Percentiles rank a stretch among this genome's conserved stretches.
Evolutionary conservation across 1,140 invertebrate genomes (phyloP).

Genomic region (Lepidurus packardi): DNA sequence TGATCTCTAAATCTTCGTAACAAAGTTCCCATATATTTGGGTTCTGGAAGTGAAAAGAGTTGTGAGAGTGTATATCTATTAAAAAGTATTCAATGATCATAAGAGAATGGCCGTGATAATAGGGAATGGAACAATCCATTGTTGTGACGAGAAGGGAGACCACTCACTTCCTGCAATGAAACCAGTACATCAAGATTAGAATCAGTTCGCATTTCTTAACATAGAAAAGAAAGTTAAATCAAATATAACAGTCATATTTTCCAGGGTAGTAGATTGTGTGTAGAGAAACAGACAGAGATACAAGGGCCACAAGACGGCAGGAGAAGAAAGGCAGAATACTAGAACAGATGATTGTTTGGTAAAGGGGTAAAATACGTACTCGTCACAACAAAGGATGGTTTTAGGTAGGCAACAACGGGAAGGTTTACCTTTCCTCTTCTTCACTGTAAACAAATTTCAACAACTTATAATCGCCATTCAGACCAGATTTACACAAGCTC

Average conservation of each 20-base stretch:
- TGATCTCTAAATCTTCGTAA: too few relatives aligned
- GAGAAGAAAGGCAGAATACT: not conserved
- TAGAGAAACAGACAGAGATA: not conserved
- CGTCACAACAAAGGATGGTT: slow-evolving; percentile 17
- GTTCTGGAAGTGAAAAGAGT: too few relatives aligned
- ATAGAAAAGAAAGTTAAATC: too few relatives aligned
- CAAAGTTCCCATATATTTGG: too few relatives aligned
- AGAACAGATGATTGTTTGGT: not conserved
- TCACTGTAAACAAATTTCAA: slow-evolving; percentile 22
- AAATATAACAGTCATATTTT: too few relatives aligned
- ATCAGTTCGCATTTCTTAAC: not conserved
- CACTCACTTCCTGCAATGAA: slow-evolving; percentile 31
- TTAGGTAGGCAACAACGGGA: slow-evolving; percentile 2
- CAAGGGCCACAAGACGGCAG: not conserved
- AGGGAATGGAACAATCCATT: not conserved
- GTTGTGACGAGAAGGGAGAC: slow-evolving; percentile 1
- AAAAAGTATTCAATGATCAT: too few relatives aligned
- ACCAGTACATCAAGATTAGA: not conserved
- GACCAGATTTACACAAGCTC: not conserved
- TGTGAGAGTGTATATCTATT: too few relatives aligned
- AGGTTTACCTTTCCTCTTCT: not conserved
- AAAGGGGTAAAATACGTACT: slow-evolving; percentile 26
- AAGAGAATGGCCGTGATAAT: too few relatives aligned
- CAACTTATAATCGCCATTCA: not conserved
- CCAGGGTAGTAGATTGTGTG: not conserved